These are phyloP conservation scores for Octodon degus DNA, from an alignment of 2,113 vertebrate species.

Conservation along the genomic window DNA sequence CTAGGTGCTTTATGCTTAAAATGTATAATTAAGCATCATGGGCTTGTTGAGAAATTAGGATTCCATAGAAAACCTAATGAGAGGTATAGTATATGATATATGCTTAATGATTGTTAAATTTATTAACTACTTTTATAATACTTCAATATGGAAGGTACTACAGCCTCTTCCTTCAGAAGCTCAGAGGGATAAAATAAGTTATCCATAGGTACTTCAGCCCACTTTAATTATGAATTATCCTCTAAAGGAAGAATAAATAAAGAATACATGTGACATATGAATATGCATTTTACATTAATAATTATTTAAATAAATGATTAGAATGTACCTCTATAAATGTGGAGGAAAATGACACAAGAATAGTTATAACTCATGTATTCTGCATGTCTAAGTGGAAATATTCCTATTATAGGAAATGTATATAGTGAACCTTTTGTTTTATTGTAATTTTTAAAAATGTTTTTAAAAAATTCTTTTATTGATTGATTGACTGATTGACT, in stretches of 20 bases:
- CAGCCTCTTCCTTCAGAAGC: neutral
- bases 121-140: neutral
- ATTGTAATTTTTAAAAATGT: conserved; percentile 56
- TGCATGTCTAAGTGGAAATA: conserved; percentile 68
- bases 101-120: neutral
- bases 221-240: neutral
- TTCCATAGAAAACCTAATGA: neutral
- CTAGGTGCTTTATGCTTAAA: neutral
- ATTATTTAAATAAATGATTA: conserved; percentile 16
- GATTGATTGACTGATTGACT: too few species aligned
- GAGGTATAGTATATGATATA: neutral
- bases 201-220: neutral
- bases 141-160: neutral
- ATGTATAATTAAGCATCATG: neutral
- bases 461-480: too few species aligned
- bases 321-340: conserved; percentile 33
- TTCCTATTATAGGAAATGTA: neutral
- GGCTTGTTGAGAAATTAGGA: neutral
- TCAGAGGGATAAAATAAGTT: neutral
- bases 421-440: conserved; percentile 31
- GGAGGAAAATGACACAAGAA: conserved; percentile 42
- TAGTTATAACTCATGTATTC: conserved; percentile 66
- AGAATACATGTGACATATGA: neutral
- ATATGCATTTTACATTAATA: conserved; percentile 45
- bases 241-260: neutral